phyloP scores from a whole-genome alignment of 2,888 invertebrate genomes.

The Acanthopleura granulata region DNA sequence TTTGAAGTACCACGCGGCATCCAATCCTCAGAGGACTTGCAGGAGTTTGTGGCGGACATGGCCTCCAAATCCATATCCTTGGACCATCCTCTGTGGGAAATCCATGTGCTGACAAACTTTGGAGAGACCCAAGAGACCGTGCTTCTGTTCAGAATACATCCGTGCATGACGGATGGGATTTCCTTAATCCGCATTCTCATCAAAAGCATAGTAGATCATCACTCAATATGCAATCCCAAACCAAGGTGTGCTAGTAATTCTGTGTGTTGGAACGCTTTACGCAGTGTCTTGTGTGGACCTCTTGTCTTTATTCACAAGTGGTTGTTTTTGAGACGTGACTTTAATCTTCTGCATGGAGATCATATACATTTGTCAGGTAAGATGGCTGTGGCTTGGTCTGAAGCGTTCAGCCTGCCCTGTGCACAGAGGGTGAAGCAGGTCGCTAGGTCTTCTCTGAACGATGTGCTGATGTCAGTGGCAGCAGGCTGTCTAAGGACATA shows the following conservation, averaged over 20 bases:
- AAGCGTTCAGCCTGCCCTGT: slow-evolving; percentile 69
- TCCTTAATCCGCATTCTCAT: slow-evolving; percentile 70
- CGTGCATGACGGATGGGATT: slow-evolving; percentile 73
- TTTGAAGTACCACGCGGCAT: slow-evolving; percentile 67
- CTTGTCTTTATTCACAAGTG: slow-evolving; percentile 72
- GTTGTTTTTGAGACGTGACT: slow-evolving; percentile 68
- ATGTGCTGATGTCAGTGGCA: slow-evolving; percentile 73
- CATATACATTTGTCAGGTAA: slow-evolving; percentile 59
- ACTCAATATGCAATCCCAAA: slow-evolving; percentile 55
- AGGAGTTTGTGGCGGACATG: slow-evolving; percentile 70
- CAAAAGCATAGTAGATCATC: slow-evolving; percentile 67
- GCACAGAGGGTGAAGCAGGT: slow-evolving; percentile 73
- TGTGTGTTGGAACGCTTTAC: slow-evolving; percentile 42
- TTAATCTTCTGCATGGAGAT: slow-evolving; percentile 69
- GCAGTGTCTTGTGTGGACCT: slow-evolving; percentile 72
- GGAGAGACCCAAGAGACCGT: slow-evolving; percentile 69
- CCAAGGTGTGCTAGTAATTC: slow-evolving; percentile 69
- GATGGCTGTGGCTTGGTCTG: slow-evolving; percentile 71
- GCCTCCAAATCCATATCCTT: slow-evolving; percentile 69
- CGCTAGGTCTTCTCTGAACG: slow-evolving; percentile 73
- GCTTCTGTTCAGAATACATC: slow-evolving; percentile 72
- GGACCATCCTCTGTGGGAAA: slow-evolving; percentile 73
- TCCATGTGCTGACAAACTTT: slow-evolving; percentile 71
- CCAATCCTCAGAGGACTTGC: slow-evolving; percentile 66
- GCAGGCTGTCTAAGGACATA: slow-evolving; percentile 72